Conservation (phyloP, 2,888 invertebrate genomes). For the Macrophya annulata region DNA sequence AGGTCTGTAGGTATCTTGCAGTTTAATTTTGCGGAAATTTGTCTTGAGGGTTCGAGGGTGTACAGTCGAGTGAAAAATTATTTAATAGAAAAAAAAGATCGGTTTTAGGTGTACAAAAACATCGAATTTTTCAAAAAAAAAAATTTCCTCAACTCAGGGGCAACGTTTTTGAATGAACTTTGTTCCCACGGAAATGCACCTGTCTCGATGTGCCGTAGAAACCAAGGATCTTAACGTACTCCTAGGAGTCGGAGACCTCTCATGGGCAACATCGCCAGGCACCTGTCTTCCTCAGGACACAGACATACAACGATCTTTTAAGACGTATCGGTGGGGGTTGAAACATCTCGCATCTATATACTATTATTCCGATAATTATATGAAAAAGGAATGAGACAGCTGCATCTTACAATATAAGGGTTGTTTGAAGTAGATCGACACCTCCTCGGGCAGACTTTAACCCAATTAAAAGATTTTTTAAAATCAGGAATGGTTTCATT, state of each 20-base stretch:
- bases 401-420: constrained; percentile 28
- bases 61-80: not conserved
- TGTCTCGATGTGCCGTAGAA: constrained; percentile 48
- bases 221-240: constrained; percentile 28
- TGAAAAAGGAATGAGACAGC: constrained; percentile 47
- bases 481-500: not conserved
- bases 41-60: not conserved
- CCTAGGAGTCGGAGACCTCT: constrained; percentile 53
- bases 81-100: not conserved
- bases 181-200: constrained; percentile 52
- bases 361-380: constrained; percentile 37
- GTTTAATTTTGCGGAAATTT: not conserved
- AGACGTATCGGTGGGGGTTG: constrained; percentile 22
- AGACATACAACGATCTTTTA: constrained; percentile 32
- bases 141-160: not conserved
- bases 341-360: constrained; percentile 38
- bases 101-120: not conserved
- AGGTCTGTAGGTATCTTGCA: not conserved
- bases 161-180: constrained; percentile 45
- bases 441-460: not conserved
- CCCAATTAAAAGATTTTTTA: not conserved
- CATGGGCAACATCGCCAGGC: constrained; percentile 50
- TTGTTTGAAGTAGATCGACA: not conserved
- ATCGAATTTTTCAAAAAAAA: constrained; percentile 14
- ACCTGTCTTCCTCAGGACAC: constrained; percentile 46